phyloP scores from a whole-genome alignment of 2,113 vertebrate genomes.

The Machaerirhynchus nigripectus region DNA sequence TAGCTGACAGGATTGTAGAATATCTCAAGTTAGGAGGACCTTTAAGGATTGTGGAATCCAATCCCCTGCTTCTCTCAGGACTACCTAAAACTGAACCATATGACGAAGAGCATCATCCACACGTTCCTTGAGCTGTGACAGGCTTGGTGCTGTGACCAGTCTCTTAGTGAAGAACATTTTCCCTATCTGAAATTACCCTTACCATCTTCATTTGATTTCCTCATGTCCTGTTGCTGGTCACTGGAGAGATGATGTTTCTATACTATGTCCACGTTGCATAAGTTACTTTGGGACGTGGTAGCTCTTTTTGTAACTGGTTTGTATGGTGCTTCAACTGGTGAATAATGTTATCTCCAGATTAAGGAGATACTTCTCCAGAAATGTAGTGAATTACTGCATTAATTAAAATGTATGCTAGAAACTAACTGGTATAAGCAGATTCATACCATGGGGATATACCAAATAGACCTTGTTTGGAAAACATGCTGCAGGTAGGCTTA shows the following conservation, averaged over 20 bases:
- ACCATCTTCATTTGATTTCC: not conserved
- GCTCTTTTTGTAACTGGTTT: not conserved
- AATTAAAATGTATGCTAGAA: not conserved
- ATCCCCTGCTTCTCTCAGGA: not conserved
- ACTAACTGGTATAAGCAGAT: not conserved
- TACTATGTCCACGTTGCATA: accelerated
- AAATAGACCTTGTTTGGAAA: not conserved
- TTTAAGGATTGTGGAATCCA: not conserved
- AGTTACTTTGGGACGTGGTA: not conserved
- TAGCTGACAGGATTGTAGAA: not conserved
- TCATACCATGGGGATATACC: not conserved
- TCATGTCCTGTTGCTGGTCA: not conserved
- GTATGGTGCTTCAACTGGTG: not conserved
- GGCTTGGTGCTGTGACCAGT: not conserved
- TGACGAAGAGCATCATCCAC: not conserved
- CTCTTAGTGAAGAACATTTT: not conserved
- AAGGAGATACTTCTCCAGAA: not conserved
- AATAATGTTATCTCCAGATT: not conserved
- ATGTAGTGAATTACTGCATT: not conserved
- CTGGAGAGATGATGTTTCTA: not conserved
- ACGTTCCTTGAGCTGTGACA: not conserved
- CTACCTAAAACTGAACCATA: not conserved
- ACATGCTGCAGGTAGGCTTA: not conserved
- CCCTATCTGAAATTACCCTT: not conserved
- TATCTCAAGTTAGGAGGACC: not conserved